Evolutionary conservation across 2,888 invertebrate genomes (phyloP).

Genomic region (Plusia festucae): DNA sequence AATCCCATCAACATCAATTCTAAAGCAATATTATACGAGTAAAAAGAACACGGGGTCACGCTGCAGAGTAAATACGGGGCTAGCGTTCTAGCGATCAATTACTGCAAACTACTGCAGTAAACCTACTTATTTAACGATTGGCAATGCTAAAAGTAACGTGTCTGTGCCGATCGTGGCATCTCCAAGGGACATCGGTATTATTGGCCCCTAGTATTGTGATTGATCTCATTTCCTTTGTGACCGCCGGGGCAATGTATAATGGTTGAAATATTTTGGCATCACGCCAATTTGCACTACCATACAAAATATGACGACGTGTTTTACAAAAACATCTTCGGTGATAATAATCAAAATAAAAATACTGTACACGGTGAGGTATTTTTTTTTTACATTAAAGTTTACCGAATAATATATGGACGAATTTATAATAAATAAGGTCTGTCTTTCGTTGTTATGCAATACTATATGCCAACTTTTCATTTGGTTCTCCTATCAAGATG

Average conservation of each 20-base stretch:
- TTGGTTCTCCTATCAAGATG: too few species aligned
- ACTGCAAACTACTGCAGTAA: not conserved
- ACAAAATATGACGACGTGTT: slow-evolving; percentile 72
- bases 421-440: too few species aligned
- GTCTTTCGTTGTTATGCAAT: too few species aligned
- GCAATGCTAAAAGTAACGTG: slow-evolving; percentile 6
- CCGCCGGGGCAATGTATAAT: slow-evolving; percentile 73
- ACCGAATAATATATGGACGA: too few species aligned
- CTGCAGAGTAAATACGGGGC: not conserved
- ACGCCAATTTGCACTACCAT: slow-evolving; percentile 74
- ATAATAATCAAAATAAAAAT: slow-evolving; percentile 54
- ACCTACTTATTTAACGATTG: not conserved
- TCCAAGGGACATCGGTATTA: slow-evolving; percentile 52
- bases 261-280: slow-evolving; percentile 80
- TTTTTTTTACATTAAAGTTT: not conserved
- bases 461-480: too few species aligned
- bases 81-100: not conserved
- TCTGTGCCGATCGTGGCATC: slow-evolving; percentile 19
- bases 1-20: not conserved
- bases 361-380: slow-evolving; percentile 18
- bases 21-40: not conserved
- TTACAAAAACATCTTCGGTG: slow-evolving; percentile 63
- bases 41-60: not conserved
- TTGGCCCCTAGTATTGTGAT: slow-evolving; percentile 67
- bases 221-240: slow-evolving; percentile 80